Base-by-base conservation (phyloP, 2,888 invertebrate genomes). In the Leptinotarsa tumamoca region DNA sequence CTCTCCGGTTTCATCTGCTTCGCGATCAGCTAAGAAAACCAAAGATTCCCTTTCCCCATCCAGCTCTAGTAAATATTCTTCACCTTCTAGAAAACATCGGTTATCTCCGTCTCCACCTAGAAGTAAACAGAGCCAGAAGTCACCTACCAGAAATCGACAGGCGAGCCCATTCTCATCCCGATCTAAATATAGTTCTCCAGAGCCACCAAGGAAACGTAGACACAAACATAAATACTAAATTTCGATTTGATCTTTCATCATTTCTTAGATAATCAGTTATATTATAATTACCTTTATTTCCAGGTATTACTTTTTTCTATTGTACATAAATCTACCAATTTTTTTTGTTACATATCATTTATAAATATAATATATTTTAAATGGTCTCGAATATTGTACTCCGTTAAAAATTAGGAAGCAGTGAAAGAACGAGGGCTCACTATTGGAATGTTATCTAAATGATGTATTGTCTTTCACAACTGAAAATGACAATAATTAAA, bases 221-320 rank as follows among this genome's bases (percentile, higher is more conserved):
- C 90, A 90, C 80, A 90, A 90, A 83, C 90, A 90, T 84, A 90
- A 90, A 85, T 90, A 90, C 82, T 90, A 85, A 58, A 33, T 51
- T 50, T 68, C n/a, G 13, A 21, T 21, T 23, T 58, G 23, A 58
- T 15, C 69, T 69, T 49, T 76, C 43, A 43, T 43, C 10, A 43
- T 43, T 43, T 43, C 43, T 43, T 43, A 43, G 43, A 43, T 43
- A 43, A 43, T 43, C 43, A 43, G 7, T 43, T 43, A 43, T 43
- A 10, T 43, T 43, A 43, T 43, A 43, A 43, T 43, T 43, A 43
- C 43, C 43, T 43, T 10, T 0, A 43, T 43, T 10, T 33, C 7
- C 7, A 33, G 33, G 33, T 33, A 33, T 33, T 33, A 5, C 33
- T 33, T 33, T 33, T 33, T 33, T 33, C 33, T 7, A 10, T 33